Conservation (phyloP, 2,113 vertebrate genomes). For the Rhinogobius similis region DNA sequence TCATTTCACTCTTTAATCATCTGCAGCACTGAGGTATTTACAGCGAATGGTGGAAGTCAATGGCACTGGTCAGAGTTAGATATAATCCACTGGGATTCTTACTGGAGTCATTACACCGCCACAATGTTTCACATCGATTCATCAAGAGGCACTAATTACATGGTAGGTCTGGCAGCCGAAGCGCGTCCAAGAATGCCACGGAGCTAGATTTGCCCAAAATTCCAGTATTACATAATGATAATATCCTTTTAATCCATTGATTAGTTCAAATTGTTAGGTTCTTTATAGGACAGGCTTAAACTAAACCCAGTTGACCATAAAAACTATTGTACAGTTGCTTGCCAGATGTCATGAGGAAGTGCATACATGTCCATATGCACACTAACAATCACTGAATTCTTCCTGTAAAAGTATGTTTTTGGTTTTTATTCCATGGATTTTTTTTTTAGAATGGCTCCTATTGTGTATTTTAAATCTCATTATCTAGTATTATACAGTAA, state of each 20-base stretch:
- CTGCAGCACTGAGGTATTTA: constrained; percentile 46
- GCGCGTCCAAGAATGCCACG: not conserved
- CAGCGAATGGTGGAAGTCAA: constrained; percentile 29
- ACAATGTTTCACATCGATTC: constrained; percentile 22
- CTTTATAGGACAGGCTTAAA: not conserved
- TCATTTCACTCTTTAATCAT: constrained; percentile 58
- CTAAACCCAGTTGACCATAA: not conserved
- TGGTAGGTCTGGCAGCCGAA: constrained; percentile 3
- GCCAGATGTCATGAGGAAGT: not conserved
- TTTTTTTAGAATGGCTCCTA: not conserved
- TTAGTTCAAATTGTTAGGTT: constrained; percentile 8
- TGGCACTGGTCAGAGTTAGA: constrained; percentile 12
- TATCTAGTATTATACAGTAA: not conserved
- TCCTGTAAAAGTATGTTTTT: not conserved
- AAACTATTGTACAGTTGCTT: not conserved
- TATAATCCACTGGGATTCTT: constrained; percentile 23
- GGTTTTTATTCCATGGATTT: not conserved
- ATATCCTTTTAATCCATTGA: constrained; percentile 27
- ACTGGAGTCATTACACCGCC: constrained; percentile 12
- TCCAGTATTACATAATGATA: constrained; percentile 23
- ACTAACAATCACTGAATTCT: not conserved
- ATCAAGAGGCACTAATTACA: constrained; percentile 26
- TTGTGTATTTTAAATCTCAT: not conserved
- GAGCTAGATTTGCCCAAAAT: constrained; percentile 22
- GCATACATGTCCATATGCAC: not conserved